These are phyloP conservation scores for Papilio protenor DNA, from an alignment of 2,888 invertebrate genomes.

Conservation along the genomic window DNA sequence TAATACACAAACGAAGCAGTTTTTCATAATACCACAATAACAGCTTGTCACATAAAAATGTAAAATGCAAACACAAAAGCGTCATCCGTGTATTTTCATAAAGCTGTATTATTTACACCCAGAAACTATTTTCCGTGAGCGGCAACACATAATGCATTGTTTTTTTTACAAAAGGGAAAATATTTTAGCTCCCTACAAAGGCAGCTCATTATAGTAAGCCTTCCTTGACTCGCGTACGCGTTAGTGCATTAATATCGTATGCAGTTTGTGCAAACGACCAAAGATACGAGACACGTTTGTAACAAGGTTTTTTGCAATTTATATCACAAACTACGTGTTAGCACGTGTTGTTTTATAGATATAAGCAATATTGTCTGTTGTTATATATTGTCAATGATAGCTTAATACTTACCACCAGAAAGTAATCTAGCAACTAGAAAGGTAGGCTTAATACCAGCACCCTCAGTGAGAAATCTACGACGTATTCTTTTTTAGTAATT, in stretches of 20 bases:
- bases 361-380: background rate
- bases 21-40: constrained; percentile 30
- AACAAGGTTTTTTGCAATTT: constrained; percentile 12
- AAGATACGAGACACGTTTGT: constrained; percentile 22
- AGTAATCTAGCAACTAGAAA: background rate
- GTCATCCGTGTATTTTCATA: constrained; percentile 39
- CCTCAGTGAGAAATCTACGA: too few species aligned
- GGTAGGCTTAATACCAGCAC: background rate
- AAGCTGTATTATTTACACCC: constrained; percentile 44
- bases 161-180: constrained; percentile 42
- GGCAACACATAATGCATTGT: constrained; percentile 39
- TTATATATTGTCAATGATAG: background rate
- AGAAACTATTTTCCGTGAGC: constrained; percentile 42
- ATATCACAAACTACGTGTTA: background rate
- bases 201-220: constrained; percentile 42
- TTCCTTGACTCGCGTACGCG: constrained; percentile 41
- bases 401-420: background rate
- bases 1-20: background rate
- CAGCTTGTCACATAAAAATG: constrained; percentile 39
- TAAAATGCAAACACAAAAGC: constrained; percentile 43
- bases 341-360: background rate
- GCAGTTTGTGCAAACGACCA: constrained; percentile 30
- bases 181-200: constrained; percentile 43
- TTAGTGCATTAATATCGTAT: constrained; percentile 35
- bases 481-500: too few species aligned